Percentiles rank a stretch among this genome's conserved stretches.
phyloP scores from a whole-genome alignment of 2,113 vertebrate species.

The Megaceryle maxima region DNA sequence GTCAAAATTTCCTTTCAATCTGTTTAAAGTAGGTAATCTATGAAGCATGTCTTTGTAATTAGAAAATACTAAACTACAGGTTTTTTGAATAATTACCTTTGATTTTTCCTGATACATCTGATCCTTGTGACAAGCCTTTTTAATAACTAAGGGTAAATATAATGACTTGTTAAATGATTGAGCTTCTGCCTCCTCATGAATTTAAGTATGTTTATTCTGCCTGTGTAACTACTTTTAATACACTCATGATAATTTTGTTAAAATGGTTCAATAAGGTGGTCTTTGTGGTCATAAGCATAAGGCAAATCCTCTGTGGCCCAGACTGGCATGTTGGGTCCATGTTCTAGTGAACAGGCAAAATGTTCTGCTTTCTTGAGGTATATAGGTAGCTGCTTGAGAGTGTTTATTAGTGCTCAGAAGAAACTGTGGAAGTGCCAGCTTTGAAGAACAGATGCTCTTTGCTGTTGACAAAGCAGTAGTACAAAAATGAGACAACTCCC shows the following conservation, averaged over 20 bases:
- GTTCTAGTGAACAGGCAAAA: not conserved
- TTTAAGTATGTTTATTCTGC: not conserved
- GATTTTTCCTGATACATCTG: not conserved
- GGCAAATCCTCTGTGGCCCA: not conserved
- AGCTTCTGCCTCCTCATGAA: not conserved
- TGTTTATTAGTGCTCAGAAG: not conserved
- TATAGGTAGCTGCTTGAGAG: not conserved
- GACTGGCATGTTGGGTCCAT: not conserved
- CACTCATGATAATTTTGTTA: not conserved
- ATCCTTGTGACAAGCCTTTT: not conserved
- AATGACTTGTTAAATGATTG: not conserved
- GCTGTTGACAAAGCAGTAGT: not conserved
- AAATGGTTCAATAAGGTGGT: not conserved
- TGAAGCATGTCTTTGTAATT: not conserved
- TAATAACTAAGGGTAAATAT: not conserved
- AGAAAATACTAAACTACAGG: not conserved
- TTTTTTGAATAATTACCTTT: not conserved
- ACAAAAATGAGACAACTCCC: not conserved
- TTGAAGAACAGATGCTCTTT: not conserved
- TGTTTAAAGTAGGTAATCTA: not conserved
- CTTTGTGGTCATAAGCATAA: not conserved
- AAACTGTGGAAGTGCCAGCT: not conserved
- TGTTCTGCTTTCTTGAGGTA: not conserved
- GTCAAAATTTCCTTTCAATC: not conserved
- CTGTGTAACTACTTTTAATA: not conserved